phyloP scores from a whole-genome alignment of 64 coral and sea anemone species.

The Actinia tenebrosa region DNA sequence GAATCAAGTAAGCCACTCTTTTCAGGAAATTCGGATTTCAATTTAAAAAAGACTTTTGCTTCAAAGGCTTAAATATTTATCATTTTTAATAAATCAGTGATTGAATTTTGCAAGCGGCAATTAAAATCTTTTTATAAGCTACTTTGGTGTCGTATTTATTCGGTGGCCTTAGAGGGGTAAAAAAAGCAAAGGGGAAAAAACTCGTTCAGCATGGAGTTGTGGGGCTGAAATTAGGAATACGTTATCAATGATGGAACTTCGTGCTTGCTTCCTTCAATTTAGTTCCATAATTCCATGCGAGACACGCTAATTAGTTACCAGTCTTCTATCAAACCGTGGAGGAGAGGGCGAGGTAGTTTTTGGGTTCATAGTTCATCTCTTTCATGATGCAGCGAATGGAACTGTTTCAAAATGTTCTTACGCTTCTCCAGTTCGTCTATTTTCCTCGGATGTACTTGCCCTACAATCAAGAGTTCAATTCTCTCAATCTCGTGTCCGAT shows the following conservation, averaged over 20 bases:
- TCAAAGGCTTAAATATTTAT: not conserved
- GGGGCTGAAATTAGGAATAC: not conserved
- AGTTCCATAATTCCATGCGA: not conserved
- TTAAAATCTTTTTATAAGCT: not conserved
- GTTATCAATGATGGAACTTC: no score
- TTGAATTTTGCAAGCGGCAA: not conserved
- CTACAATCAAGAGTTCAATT: conserved; percentile 78
- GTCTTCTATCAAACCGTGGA: not conserved
- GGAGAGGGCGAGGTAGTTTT: not conserved
- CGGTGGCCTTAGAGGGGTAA: not conserved
- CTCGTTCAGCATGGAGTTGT: not conserved
- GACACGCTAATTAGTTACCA: not conserved
- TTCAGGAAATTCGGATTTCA: no score
- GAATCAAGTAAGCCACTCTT: no score
- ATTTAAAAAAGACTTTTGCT: not conserved
- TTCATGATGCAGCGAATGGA: conserved; percentile 70
- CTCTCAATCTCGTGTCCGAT: conserved; percentile 69
- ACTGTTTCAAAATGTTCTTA: conserved; percentile 92
- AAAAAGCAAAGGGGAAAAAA: no score
- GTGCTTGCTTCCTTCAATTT: no score
- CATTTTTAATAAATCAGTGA: conserved; percentile 4
- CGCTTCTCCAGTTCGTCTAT: conserved; percentile 82
- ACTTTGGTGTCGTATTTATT: not conserved
- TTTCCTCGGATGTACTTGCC: conserved; percentile 76
- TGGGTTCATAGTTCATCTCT: conserved; percentile 80